phyloP scores from a whole-genome alignment of 92 coral and sea anemone genomes.

The Heliopora coerulea region DNA sequence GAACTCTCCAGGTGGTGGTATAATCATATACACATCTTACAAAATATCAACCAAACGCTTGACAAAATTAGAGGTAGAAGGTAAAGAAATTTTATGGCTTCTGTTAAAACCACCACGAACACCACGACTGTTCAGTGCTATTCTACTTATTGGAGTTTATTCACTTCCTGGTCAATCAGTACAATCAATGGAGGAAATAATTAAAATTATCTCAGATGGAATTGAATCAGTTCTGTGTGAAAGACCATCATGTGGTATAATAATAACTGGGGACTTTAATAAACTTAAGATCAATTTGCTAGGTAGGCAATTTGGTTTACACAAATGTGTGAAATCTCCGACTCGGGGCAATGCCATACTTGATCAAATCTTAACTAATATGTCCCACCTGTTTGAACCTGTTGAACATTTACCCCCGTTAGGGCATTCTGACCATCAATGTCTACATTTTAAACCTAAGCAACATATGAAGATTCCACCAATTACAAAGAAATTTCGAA shows the following conservation, averaged over 20 bases:
- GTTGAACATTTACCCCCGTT: no score
- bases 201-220: background rate
- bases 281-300: background rate
- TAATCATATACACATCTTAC: no score
- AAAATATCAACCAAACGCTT: no score
- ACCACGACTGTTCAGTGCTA: background rate
- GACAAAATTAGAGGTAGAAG: no score
- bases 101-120: background rate
- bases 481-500: no score
- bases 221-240: background rate
- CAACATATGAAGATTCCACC: no score
- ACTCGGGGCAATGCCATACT: conserved; percentile 5
- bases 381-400: no score
- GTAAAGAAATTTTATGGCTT: no score
- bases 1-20: no score
- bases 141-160: background rate
- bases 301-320: background rate
- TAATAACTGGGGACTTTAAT: background rate
- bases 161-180: background rate
- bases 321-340: conserved; percentile 1
- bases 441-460: no score
- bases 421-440: no score
- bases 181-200: background rate
- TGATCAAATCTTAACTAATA: no score
- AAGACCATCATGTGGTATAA: background rate